These are phyloP conservation scores for Listrodromus nycthemerus DNA, from an alignment of 2,888 invertebrate species.

Conservation along the genomic window DNA sequence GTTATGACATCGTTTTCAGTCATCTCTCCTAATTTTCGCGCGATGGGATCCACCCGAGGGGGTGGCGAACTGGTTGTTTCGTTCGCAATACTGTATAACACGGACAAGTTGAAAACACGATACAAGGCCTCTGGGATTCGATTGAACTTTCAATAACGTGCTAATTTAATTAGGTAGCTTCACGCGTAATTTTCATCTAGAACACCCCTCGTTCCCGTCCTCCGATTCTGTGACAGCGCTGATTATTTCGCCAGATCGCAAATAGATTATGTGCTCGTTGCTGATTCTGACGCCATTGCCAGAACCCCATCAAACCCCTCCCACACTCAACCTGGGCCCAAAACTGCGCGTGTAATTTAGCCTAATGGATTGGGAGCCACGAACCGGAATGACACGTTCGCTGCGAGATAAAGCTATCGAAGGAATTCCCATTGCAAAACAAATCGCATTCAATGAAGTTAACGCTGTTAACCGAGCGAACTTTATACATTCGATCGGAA, in stretches of 20 bases:
- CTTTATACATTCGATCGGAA: constrained; percentile 5
- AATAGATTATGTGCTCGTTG: constrained; percentile 25
- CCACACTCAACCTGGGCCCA: background rate
- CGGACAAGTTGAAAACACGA: background rate
- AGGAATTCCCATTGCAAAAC: constrained; percentile 50
- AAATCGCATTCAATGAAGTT: constrained; percentile 40
- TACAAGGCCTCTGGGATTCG: constrained; percentile 18
- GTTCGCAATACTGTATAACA: background rate
- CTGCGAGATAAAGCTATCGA: constrained; percentile 23
- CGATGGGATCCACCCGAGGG: background rate
- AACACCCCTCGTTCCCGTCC: too few species aligned
- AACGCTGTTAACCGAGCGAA: background rate
- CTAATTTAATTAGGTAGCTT: constrained; percentile 49
- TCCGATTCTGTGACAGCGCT: background rate
- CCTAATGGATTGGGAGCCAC: constrained; percentile 34
- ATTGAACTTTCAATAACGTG: constrained; percentile 37
- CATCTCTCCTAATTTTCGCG: constrained; percentile 23
- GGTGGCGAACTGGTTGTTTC: background rate
- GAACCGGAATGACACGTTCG: constrained; percentile 28
- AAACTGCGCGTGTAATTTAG: constrained; percentile 43
- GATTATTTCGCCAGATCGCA: constrained; percentile 37
- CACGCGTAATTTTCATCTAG: constrained; percentile 52
- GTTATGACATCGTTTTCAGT: constrained; percentile 2
- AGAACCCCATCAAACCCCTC: background rate
- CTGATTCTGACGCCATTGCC: constrained; percentile 15